Conservation (phyloP, 2,888 invertebrate genomes). For the Proisotoma minuta region DNA sequence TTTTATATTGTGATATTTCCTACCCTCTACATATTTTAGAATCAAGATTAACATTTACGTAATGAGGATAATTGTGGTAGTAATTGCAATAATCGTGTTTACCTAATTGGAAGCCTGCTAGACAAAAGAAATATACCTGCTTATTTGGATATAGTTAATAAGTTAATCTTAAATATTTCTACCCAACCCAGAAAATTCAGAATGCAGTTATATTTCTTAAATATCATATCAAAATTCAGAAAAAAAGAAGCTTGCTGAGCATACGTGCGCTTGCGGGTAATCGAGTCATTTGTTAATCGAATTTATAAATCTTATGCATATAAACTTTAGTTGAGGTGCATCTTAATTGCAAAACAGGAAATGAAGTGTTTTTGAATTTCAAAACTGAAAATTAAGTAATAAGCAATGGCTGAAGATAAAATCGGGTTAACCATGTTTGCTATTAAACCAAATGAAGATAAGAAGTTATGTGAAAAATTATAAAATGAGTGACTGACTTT, state of each 20-base stretch:
- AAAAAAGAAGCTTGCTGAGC: slow-evolving; percentile 16
- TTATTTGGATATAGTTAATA: slow-evolving; percentile 40
- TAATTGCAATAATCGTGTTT: slow-evolving; percentile 17
- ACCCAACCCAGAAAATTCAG: no score
- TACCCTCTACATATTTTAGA: no score
- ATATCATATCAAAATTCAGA: slow-evolving; percentile 17
- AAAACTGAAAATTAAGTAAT: no score
- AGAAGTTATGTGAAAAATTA: no score
- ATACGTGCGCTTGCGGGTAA: neutral
- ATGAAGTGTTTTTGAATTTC: neutral
- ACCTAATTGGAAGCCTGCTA: slow-evolving; percentile 14
- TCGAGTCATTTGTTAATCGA: slow-evolving; percentile 1
- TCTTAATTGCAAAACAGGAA: neutral
- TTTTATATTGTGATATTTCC: neutral
- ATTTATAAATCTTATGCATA: neutral
- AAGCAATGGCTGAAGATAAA: no score
- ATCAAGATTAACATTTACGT: neutral
- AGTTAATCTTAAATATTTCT: slow-evolving; percentile 30
- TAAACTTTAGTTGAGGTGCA: neutral
- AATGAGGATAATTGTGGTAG: neutral
- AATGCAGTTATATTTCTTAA: slow-evolving; percentile 9
- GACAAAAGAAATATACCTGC: slow-evolving; percentile 21
- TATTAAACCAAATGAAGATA: no score
- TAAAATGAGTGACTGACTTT: neutral
- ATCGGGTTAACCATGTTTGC: no score